These are phyloP conservation scores for Fringilla coelebs DNA, from an alignment of 2,797 vertebrate genomes.

Conservation along the genomic window DNA sequence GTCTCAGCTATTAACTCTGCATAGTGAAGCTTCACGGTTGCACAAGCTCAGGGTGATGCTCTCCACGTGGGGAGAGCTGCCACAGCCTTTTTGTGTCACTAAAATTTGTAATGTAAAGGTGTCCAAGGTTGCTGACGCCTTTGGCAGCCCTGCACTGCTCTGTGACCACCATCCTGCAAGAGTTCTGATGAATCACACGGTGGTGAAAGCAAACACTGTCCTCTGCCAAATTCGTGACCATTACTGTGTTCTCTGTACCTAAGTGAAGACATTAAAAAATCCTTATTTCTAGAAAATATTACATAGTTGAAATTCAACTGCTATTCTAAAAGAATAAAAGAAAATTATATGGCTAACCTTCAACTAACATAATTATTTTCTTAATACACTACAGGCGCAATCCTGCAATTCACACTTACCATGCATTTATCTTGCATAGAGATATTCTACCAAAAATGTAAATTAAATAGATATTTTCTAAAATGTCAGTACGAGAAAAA, in stretches of 20 bases:
- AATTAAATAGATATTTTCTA: background rate
- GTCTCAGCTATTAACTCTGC: background rate
- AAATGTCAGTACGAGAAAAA: background rate
- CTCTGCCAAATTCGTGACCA: slow-evolving; percentile 32
- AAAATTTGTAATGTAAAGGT: background rate
- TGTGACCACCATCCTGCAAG: background rate
- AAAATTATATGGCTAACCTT: background rate
- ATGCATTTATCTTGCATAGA: background rate
- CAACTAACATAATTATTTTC: background rate
- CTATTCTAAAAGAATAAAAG: background rate
- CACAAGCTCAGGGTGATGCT: background rate
- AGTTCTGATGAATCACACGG: slow-evolving; percentile 18
- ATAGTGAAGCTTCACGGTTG: background rate
- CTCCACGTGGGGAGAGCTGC: background rate
- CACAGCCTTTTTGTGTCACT: background rate
- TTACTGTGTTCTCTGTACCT: background rate
- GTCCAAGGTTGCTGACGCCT: background rate
- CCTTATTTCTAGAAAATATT: background rate
- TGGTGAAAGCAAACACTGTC: background rate
- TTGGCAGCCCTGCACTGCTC: background rate
- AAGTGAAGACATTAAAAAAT: background rate
- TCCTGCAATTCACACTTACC: background rate
- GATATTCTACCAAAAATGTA: background rate
- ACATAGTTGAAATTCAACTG: background rate
- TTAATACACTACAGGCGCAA: background rate